A percentile compares a stretch with the other conserved stretches of the same genome.
Evolutionary conservation across 92 coral and sea anemone species (phyloP).

Genomic region (Epizoanthus illoricatus): DNA sequence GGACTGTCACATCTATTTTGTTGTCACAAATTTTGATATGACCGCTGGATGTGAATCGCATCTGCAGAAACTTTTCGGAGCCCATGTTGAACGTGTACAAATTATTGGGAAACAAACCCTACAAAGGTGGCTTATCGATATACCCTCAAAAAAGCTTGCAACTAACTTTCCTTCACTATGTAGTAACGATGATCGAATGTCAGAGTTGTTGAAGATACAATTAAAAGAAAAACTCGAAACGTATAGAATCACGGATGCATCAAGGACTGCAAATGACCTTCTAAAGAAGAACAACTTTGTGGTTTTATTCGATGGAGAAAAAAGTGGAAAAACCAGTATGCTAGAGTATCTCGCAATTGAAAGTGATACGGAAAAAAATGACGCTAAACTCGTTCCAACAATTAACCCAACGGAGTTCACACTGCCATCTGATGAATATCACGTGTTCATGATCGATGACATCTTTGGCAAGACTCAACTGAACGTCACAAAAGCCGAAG

Average conservation of each 20-base stretch:
- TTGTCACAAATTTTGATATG: background rate
- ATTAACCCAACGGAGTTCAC: background rate
- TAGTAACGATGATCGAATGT: background rate
- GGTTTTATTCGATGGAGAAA: background rate
- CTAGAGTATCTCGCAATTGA: background rate
- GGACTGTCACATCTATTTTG: background rate
- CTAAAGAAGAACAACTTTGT: background rate
- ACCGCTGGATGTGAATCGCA: background rate
- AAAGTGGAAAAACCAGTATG: slow-evolving; percentile 1
- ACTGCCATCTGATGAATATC: background rate
- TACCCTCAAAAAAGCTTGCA: background rate
- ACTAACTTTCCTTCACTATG: background rate
- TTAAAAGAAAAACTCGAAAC: background rate
- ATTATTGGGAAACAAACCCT: background rate
- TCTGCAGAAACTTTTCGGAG: background rate
- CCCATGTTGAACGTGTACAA: background rate
- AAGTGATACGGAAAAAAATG: background rate
- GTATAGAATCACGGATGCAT: background rate
- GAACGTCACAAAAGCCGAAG: background rate
- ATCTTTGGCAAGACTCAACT: slow-evolving; percentile 2
- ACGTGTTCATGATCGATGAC: slow-evolving; percentile 1
- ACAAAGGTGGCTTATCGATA: background rate
- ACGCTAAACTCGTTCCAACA: background rate
- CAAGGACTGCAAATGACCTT: background rate
- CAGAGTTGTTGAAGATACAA: background rate